phyloP scores from a whole-genome alignment of 2,797 vertebrate genomes.

The Onychomys torridus region DNA sequence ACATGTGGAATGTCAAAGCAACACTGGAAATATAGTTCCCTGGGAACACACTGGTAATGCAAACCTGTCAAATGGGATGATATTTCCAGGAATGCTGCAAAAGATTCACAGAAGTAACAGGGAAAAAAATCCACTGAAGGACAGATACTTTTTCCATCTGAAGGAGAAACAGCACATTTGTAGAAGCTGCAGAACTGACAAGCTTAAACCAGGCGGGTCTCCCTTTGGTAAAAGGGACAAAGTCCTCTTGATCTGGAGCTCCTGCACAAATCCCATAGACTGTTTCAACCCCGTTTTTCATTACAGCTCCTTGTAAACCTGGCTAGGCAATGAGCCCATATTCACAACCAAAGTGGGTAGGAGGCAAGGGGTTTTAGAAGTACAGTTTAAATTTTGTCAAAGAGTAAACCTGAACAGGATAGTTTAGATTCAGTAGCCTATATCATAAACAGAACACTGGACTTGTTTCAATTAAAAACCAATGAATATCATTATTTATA shows the following conservation, averaged over 20 bases:
- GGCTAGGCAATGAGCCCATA: neutral
- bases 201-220: neutral
- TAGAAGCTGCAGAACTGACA: neutral
- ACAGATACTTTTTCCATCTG: constrained; percentile 37
- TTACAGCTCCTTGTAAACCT: neutral
- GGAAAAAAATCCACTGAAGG: neutral
- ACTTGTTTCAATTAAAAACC: neutral
- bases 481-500: neutral
- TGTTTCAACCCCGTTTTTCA: neutral
- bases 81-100: constrained; percentile 61
- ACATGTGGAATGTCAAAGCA: neutral
- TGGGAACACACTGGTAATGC: constrained; percentile 37
- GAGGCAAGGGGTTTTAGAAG: neutral
- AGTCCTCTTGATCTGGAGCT: neutral
- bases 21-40: constrained; percentile 42
- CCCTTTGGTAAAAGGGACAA: neutral
- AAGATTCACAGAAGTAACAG: neutral
- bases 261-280: neutral
- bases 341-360: neutral
- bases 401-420: neutral
- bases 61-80: constrained; percentile 61
- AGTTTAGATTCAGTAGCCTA: neutral
- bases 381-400: constrained; percentile 29
- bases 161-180: constrained; percentile 42
- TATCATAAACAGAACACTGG: neutral